phyloP scores from a whole-genome alignment of 2,113 vertebrate species.

The Corythaeola cristata region DNA sequence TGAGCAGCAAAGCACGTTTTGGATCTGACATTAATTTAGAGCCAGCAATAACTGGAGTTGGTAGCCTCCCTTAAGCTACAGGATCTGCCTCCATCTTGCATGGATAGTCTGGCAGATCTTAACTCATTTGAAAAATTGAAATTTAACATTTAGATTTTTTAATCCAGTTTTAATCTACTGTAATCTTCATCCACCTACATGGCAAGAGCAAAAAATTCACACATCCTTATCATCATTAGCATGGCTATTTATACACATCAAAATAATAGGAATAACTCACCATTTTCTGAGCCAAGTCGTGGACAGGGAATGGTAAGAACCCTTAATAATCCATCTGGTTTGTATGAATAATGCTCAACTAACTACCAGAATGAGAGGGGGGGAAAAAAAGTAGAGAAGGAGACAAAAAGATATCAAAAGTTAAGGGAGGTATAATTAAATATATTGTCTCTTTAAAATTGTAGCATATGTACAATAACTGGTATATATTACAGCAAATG shows the following conservation, averaged over 20 bases:
- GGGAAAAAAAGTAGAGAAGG: not conserved
- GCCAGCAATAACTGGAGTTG: not conserved
- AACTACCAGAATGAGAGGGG: constrained; percentile 73
- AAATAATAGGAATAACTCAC: constrained; percentile 65
- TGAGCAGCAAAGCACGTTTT: not conserved
- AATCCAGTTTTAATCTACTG: not conserved
- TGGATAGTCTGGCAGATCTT: not conserved
- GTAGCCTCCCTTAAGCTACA: not conserved
- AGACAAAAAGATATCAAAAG: not conserved
- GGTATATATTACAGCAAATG: not conserved
- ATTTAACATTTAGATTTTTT: not conserved
- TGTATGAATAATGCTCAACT: constrained; percentile 97
- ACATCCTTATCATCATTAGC: not conserved
- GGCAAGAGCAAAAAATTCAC: not conserved
- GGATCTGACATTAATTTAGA: not conserved
- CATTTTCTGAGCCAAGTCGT: constrained; percentile 63
- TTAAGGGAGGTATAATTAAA: not conserved
- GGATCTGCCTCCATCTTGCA: not conserved
- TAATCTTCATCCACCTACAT: not conserved
- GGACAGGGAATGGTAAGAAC: constrained; percentile 83
- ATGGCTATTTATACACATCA: not conserved
- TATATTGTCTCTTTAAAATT: not conserved
- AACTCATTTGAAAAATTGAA: not conserved
- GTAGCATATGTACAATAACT: not conserved
- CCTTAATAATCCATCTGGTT: constrained; percentile 90